These are phyloP conservation scores for Neodiprion lecontei DNA, from an alignment of 1,140 invertebrate genomes.

Conservation along the genomic window DNA sequence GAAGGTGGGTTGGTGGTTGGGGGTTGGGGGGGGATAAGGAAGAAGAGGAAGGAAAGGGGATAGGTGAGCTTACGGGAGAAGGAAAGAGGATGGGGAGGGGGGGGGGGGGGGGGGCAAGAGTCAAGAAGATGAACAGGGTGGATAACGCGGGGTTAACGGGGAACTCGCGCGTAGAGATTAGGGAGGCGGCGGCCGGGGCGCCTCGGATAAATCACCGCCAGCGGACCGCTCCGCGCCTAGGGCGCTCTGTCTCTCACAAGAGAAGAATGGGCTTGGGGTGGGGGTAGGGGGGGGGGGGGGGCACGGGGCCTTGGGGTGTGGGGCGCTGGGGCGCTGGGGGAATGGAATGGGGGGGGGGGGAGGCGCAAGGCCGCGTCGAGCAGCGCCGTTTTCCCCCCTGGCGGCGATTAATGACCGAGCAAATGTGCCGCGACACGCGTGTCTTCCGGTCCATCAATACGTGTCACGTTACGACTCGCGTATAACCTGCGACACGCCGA, in stretches of 20 bases:
- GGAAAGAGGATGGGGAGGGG: background rate
- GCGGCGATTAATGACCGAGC: background rate
- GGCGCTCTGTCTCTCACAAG: conserved; percentile 19
- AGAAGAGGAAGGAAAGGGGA: conserved; percentile 18
- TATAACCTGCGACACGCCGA: too few species aligned
- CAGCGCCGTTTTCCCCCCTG: background rate
- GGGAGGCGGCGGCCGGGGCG: conserved; percentile 35
- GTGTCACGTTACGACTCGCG: background rate
- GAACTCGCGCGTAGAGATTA: conserved; percentile 35
- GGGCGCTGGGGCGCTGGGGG: conserved; percentile 9
- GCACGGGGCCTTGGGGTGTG: conserved; percentile 13
- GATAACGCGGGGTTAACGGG: conserved; percentile 35
- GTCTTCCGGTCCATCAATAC: background rate
- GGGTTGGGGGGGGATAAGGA: conserved; percentile 11
- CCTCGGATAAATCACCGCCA: conserved; percentile 39
- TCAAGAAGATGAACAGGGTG: conserved; percentile 41
- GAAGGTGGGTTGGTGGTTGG: background rate
- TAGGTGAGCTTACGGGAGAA: background rate
- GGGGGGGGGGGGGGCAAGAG: conserved; percentile 28
- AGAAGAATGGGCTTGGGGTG: conserved; percentile 17
- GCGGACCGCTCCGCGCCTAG: conserved; percentile 16
- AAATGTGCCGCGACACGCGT: conserved; percentile 6
- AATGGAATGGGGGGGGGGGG: conserved; percentile 3
- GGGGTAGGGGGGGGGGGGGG: background rate
- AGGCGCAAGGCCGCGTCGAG: conserved; percentile 7